Percentiles rank a stretch among this genome's conserved stretches.
These are phyloP conservation scores for Branchinecta lynchi DNA, from an alignment of 1,140 invertebrate species.

Conservation along the genomic window DNA sequence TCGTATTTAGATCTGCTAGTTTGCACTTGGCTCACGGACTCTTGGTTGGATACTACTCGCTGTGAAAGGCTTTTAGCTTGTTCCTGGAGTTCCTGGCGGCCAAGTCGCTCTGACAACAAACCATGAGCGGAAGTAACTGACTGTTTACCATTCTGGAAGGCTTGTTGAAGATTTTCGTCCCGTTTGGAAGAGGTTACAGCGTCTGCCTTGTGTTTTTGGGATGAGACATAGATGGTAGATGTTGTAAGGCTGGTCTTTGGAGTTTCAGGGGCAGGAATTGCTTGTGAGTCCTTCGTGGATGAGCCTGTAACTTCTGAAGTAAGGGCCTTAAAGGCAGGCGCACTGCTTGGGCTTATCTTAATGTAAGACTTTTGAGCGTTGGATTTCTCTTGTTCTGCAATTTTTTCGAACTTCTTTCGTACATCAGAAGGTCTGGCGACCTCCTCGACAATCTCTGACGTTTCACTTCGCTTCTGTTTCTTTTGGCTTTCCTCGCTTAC, in stretches of 20 bases:
- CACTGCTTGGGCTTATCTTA: not conserved
- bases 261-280: not conserved
- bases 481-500: not conserved
- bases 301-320: not conserved
- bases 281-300: not conserved
- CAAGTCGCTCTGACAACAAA: not conserved
- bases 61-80: not conserved
- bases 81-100: not conserved
- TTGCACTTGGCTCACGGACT: not conserved
- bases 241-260: not conserved
- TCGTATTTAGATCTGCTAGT: not conserved
- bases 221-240: not conserved
- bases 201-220: not conserved
- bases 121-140: not conserved
- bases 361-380: not conserved
- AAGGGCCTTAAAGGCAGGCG: not conserved
- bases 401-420: not conserved
- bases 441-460: not conserved
- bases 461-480: not conserved
- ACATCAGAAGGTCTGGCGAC: not conserved
- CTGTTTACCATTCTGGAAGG: not conserved
- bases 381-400: not conserved
- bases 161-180: not conserved
- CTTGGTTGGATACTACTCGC: not conserved
- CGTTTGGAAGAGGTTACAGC: not conserved